These are phyloP conservation scores for Megaceryle alcyon DNA, from an alignment of 2,797 vertebrate species.

Conservation along the genomic window DNA sequence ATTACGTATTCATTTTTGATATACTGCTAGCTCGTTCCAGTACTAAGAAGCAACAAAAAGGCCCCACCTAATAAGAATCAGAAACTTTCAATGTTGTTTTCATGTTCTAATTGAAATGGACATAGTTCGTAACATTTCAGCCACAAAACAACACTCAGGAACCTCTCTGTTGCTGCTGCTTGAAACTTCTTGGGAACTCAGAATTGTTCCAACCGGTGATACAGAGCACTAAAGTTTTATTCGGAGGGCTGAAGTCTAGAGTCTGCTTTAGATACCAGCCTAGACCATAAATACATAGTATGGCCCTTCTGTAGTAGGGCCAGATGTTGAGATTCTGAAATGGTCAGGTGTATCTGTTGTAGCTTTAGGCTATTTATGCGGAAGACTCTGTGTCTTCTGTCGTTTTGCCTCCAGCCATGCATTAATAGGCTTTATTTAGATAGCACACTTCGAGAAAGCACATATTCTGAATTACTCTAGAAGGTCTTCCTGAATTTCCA, in stretches of 20 bases:
- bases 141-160: not conserved
- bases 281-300: not conserved
- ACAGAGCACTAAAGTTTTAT: not conserved
- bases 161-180: not conserved
- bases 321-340: not conserved
- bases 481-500: not conserved
- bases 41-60: not conserved
- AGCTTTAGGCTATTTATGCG: not conserved
- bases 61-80: accelerated
- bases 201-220: not conserved
- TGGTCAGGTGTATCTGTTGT: not conserved
- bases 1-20: not conserved
- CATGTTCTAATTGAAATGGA: not conserved
- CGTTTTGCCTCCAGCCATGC: not conserved
- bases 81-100: not conserved
- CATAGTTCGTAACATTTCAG: not conserved
- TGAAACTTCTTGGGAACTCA: not conserved
- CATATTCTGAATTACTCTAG: not conserved
- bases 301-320: not conserved
- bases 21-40: not conserved
- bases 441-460: not conserved
- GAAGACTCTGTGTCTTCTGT: not conserved
- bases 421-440: not conserved
- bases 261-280: not conserved
- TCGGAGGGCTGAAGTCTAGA: not conserved